Evolutionary conservation across 2,888 invertebrate genomes (phyloP), one percentile per base, ranked within the genome.

Genomic region (Dichetophora obliterata): DNA sequence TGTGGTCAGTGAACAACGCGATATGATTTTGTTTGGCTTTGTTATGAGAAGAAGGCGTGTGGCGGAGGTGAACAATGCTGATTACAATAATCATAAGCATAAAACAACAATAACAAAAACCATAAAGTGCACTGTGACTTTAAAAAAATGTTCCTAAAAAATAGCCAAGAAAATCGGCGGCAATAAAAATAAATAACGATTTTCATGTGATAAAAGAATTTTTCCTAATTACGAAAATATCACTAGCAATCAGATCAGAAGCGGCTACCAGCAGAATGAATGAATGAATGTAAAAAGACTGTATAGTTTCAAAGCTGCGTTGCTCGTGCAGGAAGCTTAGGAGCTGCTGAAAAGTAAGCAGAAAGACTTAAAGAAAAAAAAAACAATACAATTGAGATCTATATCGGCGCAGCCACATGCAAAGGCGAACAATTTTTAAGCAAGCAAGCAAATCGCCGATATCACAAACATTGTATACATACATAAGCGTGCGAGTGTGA

Each of bases 1-100:
- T 78, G 84, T 84, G 84, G 84, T 83, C 81, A 81, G 75, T 82
- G 82, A 59, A 22, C 69, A 72, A 37, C 31, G 48, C n/a, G 69
- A 61, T 61, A 59, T 31, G 63, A 52, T 75, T 74, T 77, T 69
- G 69, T 77, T 77, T 69, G 73, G 69, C 61, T 74, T 74, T 22
- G 8, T 74, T 74, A 77, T 77, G 77, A 69, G 63, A n/a, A 37
- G 14, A 31, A 50, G 76, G 76, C 76, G 76, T 72, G 65, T 57
- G 61, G 71, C 76, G 72, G n/a, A 11, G 34, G 48, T 24, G 14
- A 27, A 34, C 34, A 14, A 24, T 34, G 48, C 16, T 68, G 68
- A 75, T 22, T 75, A 48, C 74, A 57, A 65, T 52, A 54, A 5
- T 27, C 8, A 27, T 16, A 22, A 43, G 24, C 22, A 50, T 19